A percentile compares a stretch with the other conserved stretches of the same genome.
Evolutionary conservation across 2,113 vertebrate genomes (phyloP).

Genomic region (Galemys pyrenaicus): DNA sequence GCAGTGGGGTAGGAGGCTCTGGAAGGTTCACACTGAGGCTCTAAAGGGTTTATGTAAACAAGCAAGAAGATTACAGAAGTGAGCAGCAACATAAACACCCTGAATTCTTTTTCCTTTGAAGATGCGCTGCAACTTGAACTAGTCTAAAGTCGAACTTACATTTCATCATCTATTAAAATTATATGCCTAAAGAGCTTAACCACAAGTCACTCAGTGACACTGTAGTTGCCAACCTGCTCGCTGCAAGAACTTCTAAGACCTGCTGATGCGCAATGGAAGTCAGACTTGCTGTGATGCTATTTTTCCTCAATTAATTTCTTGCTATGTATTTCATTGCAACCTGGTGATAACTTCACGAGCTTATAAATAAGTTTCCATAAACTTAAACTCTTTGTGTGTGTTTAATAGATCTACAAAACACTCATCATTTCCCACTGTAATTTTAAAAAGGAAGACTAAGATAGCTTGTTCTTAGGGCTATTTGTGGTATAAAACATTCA

Average conservation of each 20-base stretch:
- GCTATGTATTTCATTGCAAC: not conserved
- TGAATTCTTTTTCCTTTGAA: constrained; percentile 41
- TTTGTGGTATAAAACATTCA: not conserved
- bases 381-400: not conserved
- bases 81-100: not conserved
- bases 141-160: not conserved
- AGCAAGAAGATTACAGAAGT: constrained; percentile 26
- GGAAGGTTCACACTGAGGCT: not conserved
- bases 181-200: not conserved
- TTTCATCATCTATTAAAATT: constrained; percentile 8
- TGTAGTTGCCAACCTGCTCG: not conserved
- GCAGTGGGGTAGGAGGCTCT: constrained; percentile 23
- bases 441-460: not conserved
- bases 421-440: not conserved
- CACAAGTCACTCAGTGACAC: not conserved
- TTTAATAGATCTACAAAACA: constrained; percentile 17
- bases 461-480: not conserved
- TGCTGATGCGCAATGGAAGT: not conserved
- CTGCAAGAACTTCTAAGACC: not conserved
- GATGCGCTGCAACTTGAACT: not conserved
- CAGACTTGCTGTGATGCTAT: not conserved
- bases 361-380: constrained; percentile 5
- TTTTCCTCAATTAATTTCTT: constrained; percentile 40
- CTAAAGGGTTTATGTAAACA: constrained; percentile 22
- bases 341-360: not conserved